Evolutionary conservation across 2,888 invertebrate species (phyloP).

Genomic region (Mythimna albipuncta): DNA sequence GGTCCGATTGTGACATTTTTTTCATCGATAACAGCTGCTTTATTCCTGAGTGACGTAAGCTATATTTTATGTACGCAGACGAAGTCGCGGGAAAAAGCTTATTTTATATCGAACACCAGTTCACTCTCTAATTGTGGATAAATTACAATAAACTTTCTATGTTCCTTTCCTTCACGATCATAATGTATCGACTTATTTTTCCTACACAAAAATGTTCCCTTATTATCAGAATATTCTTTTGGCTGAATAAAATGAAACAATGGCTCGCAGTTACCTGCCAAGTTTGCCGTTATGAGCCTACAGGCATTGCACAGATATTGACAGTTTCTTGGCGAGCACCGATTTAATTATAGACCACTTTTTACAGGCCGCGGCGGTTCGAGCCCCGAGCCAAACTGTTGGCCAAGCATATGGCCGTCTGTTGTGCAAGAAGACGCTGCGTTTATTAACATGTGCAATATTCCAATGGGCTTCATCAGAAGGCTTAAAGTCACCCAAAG

Average conservation of each 20-base stretch:
- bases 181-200: background rate
- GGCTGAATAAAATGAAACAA: constrained; percentile 30
- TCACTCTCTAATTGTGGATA: no score
- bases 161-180: background rate
- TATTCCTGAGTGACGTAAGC: no score
- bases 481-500: no score
- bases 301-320: constrained; percentile 71
- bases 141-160: no score
- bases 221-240: constrained; percentile 25
- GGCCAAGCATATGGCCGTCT: background rate
- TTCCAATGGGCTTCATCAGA: no score
- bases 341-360: constrained; percentile 80
- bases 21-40: no score
- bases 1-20: no score
- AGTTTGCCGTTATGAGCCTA: constrained; percentile 66
- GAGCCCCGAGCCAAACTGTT: constrained; percentile 56
- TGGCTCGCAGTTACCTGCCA: constrained; percentile 66
- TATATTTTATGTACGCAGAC: no score
- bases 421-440: background rate
- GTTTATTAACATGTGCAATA: background rate
- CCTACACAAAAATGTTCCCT: background rate
- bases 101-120: no score
- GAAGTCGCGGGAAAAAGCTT: no score
- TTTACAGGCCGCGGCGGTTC: constrained; percentile 70
- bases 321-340: constrained; percentile 80